phyloP scores from a whole-genome alignment of 2,888 invertebrate species.

The Osedax fenrisi region DNA sequence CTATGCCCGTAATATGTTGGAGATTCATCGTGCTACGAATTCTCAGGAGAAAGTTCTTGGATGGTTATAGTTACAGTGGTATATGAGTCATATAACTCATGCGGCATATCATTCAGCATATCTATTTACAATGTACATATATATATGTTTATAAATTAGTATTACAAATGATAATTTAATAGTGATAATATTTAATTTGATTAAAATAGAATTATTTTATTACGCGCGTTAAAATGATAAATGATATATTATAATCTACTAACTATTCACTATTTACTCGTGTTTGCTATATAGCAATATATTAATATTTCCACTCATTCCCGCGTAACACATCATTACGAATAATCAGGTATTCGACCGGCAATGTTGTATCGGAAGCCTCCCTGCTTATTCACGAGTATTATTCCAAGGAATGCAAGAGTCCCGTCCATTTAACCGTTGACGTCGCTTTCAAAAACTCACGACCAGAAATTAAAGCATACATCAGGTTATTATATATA shows the following conservation, averaged over 20 bases:
- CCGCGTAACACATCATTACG: slow-evolving; percentile 22
- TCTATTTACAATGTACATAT: too few species aligned
- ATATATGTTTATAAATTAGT: too few species aligned
- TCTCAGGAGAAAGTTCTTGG: slow-evolving; percentile 86
- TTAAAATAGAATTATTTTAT: too few species aligned
- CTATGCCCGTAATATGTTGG: slow-evolving; percentile 87
- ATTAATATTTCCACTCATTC: background rate
- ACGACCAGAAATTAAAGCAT: slow-evolving; percentile 84
- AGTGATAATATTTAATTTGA: background rate
- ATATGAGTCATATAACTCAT: too few species aligned
- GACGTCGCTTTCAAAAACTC: slow-evolving; percentile 78
- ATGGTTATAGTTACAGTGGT: too few species aligned
- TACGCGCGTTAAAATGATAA: too few species aligned
- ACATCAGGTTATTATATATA: slow-evolving; percentile 67
- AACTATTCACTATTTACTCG: too few species aligned
- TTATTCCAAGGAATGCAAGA: slow-evolving; percentile 74
- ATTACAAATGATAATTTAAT: background rate
- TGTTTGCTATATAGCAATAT: too few species aligned
- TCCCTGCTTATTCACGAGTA: slow-evolving; percentile 94
- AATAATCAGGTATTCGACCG: slow-evolving; percentile 65
- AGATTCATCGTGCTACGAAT: slow-evolving; percentile 81
- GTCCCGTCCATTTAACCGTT: slow-evolving; percentile 84
- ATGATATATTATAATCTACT: too few species aligned
- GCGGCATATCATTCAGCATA: too few species aligned
- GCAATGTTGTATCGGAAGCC: slow-evolving; percentile 89